Percentiles rank a stretch among this genome's conserved stretches.
Conservation (phyloP, 2,113 vertebrate species). For the Rousettus leschenaultii region DNA sequence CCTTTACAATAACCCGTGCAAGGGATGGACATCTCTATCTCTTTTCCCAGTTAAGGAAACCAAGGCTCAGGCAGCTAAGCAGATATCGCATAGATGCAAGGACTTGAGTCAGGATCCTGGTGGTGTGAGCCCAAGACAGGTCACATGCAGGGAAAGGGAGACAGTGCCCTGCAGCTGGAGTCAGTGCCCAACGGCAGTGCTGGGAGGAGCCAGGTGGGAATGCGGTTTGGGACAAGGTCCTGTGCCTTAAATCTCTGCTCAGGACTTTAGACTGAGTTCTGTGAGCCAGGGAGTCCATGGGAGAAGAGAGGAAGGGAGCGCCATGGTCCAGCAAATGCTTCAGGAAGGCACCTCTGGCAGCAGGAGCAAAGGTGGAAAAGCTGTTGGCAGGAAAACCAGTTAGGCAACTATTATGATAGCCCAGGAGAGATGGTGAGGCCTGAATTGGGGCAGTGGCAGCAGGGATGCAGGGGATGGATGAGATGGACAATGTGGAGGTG, state of each 20-base stretch:
- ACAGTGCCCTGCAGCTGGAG: background rate
- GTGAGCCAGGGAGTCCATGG: background rate
- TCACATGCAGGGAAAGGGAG: background rate
- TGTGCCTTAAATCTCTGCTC: background rate
- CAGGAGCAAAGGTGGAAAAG: background rate
- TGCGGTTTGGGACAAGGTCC: background rate
- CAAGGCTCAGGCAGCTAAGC: background rate
- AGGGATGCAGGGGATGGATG: background rate
- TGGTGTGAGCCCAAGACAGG: background rate
- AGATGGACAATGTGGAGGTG: background rate
- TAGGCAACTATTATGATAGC: background rate
- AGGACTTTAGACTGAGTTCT: background rate
- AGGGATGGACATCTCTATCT: background rate
- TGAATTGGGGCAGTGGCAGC: background rate
- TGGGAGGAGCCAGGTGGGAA: background rate
- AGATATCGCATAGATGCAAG: background rate
- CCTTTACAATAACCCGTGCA: background rate
- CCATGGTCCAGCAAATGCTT: background rate
- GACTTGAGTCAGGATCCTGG: background rate
- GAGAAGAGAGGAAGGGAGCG: background rate
- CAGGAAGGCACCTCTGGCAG: background rate
- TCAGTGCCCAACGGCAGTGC: background rate
- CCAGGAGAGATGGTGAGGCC: constrained; percentile 11
- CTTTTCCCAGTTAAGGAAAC: background rate
- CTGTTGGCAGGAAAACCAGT: constrained; percentile 49